Evolutionary conservation across 2,113 vertebrate genomes (phyloP).

Genomic region (Pseudorhombus dupliciocellatus): DNA sequence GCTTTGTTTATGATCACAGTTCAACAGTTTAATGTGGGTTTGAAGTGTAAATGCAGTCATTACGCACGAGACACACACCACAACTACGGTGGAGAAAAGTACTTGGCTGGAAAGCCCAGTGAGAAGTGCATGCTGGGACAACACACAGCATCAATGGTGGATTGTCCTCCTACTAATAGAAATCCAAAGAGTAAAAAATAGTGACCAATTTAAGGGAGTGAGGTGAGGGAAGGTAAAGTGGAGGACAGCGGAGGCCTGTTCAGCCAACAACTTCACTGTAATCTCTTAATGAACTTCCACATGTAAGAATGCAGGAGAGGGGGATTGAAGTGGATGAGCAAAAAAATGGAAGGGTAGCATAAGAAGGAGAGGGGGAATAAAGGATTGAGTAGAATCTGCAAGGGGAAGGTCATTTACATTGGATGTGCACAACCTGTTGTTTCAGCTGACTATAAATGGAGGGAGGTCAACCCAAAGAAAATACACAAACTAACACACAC

Average conservation of each 20-base stretch:
- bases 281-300: conserved; percentile 72
- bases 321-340: conserved; percentile 23
- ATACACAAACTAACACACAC: background rate
- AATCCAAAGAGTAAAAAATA: conserved; percentile 38
- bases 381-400: background rate
- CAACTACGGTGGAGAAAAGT: too few relatives aligned
- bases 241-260: conserved; percentile 33
- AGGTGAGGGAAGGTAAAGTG: background rate
- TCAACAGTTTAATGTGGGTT: background rate
- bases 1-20: background rate
- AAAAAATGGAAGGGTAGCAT: conserved; percentile 2
- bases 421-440: background rate
- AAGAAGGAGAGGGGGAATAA: background rate
- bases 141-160: background rate
- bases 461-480: too few relatives aligned
- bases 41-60: background rate
- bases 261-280: conserved; percentile 60
- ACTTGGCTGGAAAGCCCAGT: too few relatives aligned
- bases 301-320: conserved; percentile 51
- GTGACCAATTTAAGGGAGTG: conserved; percentile 13
- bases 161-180: background rate
- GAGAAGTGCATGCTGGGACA: background rate
- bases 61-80: too few relatives aligned
- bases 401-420: background rate
- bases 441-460: too few relatives aligned